Evolutionary conservation across 1,140 invertebrate species (phyloP), one percentile per base, ranked within the genome.

Genomic region (Brachionus koreanus): DNA sequence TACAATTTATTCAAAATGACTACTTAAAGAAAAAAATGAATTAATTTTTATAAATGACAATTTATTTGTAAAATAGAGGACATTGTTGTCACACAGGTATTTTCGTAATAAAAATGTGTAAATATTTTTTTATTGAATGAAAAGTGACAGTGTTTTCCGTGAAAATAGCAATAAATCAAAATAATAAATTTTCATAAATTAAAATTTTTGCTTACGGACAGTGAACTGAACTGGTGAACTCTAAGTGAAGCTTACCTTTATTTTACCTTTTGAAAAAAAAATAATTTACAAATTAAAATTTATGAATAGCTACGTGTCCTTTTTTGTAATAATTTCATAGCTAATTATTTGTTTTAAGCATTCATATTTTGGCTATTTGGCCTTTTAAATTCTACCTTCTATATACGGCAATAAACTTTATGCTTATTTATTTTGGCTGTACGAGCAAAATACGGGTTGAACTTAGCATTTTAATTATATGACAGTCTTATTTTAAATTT

Each of bases 171-270:
- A 29, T 29, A 49, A 49, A 49, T 49, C 43, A 49, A 49, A 49
- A 57, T 57, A 57, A 57, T 57, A 57, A 57, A 23, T 57, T 57
- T 57, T 57, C 49, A 57, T 57, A 57, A 57, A 57, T 57, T 57
- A 57, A 25, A 57, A 57, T 57, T 57, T 57, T 57, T 29, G 29
- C 7, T 19, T 19, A 57, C 19, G 49, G 49, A 57, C 49, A 57
- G 5, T 57, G 49, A 57, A 57, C 19, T 57, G 49, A 57, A 57
- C 49, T 57, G 49, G 19, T 57, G 49, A 57, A 57, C 49, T 57
- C 49, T 57, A 19, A 57, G 49, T 57, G n/a, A n/a, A n/a, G n/a
- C n/a, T 57, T 57, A 57, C 49, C 49, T 57, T 57, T 57, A 57
- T 57, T 57, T 57, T 57, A 57, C 49, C 49, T 57, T 57, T 57